Evolutionary conservation across 2,113 vertebrate species (phyloP), one percentile per base, ranked within the genome.

Genomic region (Psammodynastes pulverulentus): DNA sequence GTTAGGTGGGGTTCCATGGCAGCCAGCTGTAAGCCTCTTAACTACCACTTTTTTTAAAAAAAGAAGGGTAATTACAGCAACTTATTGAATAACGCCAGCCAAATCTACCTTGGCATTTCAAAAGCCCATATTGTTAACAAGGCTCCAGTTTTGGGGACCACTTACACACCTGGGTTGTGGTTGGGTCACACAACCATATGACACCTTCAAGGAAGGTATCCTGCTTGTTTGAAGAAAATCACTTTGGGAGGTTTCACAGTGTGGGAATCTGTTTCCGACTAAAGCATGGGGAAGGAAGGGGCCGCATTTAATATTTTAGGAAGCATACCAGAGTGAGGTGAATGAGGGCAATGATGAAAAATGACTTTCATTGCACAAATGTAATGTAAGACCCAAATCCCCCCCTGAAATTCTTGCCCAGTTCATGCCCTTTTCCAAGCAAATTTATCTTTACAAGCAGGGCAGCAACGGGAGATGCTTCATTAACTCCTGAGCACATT

Each of bases 1-100:
- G 92, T 94, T 96, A 96, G 97, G 97, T 96, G 95, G 95, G 95
- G 97, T 90, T 94, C 94, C 94, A 91, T 91, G 96, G 96, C 96
- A 96, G 96, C 92, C 96, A 96, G 96, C 92, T 94, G 62, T 95
- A 58, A 90, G 94, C 94, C 87, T 52, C 96, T 96, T 95, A 91
- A 94, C 92, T 85, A 88, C 95, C 51, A 91, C 94, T 95, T 67
- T 67, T 62, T 24, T n/a, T 93, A 46, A n/a, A 43, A 72, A 96
- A 93, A 94, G 96, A 96, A 94, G 52, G 94, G 96, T 94, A 95
- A 95, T 94, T 96, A 39, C 0, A 92, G 52, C 39, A 9, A 94
- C 91, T 94, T 92, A 93, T 94, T 84, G 94, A n/a, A 94, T 95
- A 87, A 90, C 39, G 1, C 56, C 89, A 94, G 93, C 93, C 88